These are phyloP conservation scores for Melangyna quadrimaculata DNA, from an alignment of 2,888 invertebrate genomes.

Conservation along the genomic window DNA sequence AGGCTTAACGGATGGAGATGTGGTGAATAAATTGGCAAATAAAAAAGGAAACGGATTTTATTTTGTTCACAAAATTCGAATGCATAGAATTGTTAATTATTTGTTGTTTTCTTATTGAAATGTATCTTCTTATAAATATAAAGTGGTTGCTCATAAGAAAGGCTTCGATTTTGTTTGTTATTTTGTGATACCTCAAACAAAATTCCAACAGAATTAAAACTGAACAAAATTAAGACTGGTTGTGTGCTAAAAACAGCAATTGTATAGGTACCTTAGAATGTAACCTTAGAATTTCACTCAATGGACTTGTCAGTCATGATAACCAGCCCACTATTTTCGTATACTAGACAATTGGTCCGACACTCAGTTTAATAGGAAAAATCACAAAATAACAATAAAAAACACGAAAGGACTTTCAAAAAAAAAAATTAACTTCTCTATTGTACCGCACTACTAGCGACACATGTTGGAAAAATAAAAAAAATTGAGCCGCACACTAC, in stretches of 20 bases:
- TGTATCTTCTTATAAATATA: too few relatives aligned
- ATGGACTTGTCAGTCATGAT: slow-evolving; percentile 69
- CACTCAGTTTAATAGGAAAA: slow-evolving; percentile 58
- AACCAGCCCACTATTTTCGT: slow-evolving; percentile 43
- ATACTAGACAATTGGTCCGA: slow-evolving; percentile 60
- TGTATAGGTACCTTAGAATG: not conserved
- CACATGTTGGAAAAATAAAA: slow-evolving; percentile 49
- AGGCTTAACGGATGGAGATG: too few relatives aligned
- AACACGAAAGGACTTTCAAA: slow-evolving; percentile 25
- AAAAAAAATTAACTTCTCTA: not conserved
- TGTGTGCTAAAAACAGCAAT: not conserved
- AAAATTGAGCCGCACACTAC: slow-evolving; percentile 3
- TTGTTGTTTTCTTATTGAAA: too few relatives aligned
- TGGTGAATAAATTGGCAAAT: too few relatives aligned
- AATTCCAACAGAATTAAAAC: too few relatives aligned
- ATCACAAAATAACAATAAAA: slow-evolving; percentile 57
- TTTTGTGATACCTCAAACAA: too few relatives aligned
- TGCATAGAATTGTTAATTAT: too few relatives aligned
- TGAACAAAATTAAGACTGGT: too few relatives aligned
- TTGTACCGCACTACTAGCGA: slow-evolving; percentile 8
- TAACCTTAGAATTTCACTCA: slow-evolving; percentile 57
- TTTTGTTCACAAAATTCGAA: too few relatives aligned
- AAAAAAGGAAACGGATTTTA: too few relatives aligned
- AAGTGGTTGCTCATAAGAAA: too few relatives aligned
- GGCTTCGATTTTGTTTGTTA: too few relatives aligned